Conservation (phyloP, 1,140 invertebrate genomes). For the Danaus plexippus region DNA sequence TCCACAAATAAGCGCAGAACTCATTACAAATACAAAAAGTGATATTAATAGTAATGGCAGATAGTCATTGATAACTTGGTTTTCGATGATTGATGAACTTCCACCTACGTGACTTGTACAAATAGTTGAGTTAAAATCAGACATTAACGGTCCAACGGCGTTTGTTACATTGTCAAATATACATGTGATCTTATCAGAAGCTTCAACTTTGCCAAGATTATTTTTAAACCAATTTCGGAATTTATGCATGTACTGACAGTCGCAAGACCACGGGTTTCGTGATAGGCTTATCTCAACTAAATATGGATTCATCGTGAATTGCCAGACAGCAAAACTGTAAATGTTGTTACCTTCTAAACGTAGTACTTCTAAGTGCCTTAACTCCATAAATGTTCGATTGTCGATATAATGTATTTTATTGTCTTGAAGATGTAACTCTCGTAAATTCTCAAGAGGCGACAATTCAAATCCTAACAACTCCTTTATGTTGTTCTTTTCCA, state of each 20-base stretch:
- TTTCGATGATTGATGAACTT: conserved; percentile 79
- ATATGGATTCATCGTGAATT: conserved; percentile 82
- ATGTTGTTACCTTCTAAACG: conserved; percentile 89
- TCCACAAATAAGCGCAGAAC: conserved; percentile 80
- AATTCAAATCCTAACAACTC: conserved; percentile 88
- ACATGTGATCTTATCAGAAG: conserved; percentile 78
- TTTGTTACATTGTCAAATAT: conserved; percentile 78
- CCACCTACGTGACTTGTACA: conserved; percentile 77
- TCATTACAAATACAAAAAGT: conserved; percentile 80
- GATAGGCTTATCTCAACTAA: conserved; percentile 84
- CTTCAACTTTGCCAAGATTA: conserved; percentile 81
- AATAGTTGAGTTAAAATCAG: conserved; percentile 79
- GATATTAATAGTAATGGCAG: conserved; percentile 83
- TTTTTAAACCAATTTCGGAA: conserved; percentile 83
- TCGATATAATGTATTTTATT: conserved; percentile 88
- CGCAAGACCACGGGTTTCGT: conserved; percentile 92
- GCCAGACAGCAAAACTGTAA: conserved; percentile 83
- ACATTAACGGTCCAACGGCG: conserved; percentile 73
- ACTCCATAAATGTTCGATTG: conserved; percentile 86
- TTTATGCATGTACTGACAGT: conserved; percentile 85
- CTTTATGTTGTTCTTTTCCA: conserved; percentile 88
- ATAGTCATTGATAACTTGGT: conserved; percentile 84
- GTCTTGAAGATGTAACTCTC: conserved; percentile 89
- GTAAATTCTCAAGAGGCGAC: conserved; percentile 82
- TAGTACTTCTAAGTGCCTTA: conserved; percentile 86